Percentiles rank a stretch among this genome's conserved stretches.
phyloP scores from a whole-genome alignment of 2,888 invertebrate species.

The Hedychridium roseum region DNA sequence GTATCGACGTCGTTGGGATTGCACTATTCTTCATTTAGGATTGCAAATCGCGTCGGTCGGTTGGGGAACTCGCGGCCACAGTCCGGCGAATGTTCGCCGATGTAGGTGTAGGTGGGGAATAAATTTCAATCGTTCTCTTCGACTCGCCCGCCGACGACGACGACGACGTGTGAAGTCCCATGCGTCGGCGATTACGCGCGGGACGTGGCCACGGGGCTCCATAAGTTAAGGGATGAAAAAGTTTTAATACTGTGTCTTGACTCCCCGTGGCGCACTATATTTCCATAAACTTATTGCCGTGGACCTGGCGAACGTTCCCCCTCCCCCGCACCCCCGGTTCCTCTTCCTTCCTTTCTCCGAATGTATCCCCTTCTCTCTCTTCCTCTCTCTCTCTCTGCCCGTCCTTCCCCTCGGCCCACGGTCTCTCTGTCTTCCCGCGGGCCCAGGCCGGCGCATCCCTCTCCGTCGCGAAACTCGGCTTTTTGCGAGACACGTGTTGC shows the following conservation, averaged over 20 bases:
- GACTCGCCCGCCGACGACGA: too few species aligned
- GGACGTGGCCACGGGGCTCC: too few species aligned
- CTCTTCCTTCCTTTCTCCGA: neutral
- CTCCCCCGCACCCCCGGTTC: neutral
- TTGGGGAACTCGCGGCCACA: too few species aligned
- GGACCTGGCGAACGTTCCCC: neutral
- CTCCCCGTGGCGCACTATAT: constrained; percentile 48
- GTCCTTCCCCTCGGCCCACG: neutral
- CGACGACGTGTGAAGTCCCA: too few species aligned
- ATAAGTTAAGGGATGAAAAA: constrained; percentile 51
- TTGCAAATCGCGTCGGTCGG: too few species aligned
- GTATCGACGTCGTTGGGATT: too few species aligned
- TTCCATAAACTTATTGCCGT: constrained; percentile 56
- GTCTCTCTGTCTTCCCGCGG: too few species aligned
- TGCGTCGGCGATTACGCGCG: constrained; percentile 32
- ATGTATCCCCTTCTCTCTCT: constrained; percentile 3
- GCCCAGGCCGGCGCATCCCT: too few species aligned
- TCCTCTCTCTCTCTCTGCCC: neutral
- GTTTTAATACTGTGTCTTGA: constrained; percentile 49
- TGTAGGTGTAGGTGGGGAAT: too few species aligned
- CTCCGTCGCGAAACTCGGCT: constrained; percentile 46
- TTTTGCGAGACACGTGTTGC: constrained; percentile 58
- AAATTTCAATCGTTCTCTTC: too few species aligned
- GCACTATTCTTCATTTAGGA: too few species aligned
- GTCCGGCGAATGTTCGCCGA: too few species aligned